These are phyloP conservation scores for Mirza zaza DNA, from an alignment of 2,113 vertebrate genomes.

Conservation along the genomic window DNA sequence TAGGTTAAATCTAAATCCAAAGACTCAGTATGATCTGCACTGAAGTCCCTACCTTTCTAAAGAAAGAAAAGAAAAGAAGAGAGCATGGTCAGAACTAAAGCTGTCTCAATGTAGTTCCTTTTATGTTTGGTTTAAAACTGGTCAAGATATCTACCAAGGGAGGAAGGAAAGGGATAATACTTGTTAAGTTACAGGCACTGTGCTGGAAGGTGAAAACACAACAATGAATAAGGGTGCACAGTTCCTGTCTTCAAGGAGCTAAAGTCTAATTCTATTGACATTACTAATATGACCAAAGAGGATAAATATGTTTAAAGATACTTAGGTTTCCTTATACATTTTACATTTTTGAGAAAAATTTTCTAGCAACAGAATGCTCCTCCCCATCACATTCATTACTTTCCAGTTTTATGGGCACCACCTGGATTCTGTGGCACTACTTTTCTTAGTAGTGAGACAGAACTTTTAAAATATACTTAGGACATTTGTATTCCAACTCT, in stretches of 20 bases:
- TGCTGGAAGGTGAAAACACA: not conserved
- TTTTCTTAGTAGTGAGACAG: not conserved
- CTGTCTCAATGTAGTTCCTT: not conserved
- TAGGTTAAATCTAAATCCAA: not conserved
- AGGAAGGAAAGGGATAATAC: not conserved
- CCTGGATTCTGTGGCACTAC: not conserved
- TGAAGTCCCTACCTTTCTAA: not conserved
- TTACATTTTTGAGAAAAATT: not conserved
- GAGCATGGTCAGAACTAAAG: not conserved
- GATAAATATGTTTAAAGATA: not conserved
- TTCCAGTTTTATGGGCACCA: not conserved
- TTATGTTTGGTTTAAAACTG: not conserved
- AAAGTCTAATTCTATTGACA: not conserved
- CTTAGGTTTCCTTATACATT: not conserved
- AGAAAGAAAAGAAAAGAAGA: not conserved
- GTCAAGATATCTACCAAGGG: not conserved
- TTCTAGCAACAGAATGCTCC: not conserved
- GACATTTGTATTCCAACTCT: not conserved
- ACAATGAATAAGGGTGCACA: not conserved
- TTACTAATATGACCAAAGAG: not conserved
- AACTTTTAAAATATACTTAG: not conserved
- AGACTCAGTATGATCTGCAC: not conserved
- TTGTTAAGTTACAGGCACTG: not conserved
- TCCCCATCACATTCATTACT: not conserved
- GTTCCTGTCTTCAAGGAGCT: not conserved